phyloP scores from a whole-genome alignment of 2,888 invertebrate genomes.

The Allacma fusca region DNA sequence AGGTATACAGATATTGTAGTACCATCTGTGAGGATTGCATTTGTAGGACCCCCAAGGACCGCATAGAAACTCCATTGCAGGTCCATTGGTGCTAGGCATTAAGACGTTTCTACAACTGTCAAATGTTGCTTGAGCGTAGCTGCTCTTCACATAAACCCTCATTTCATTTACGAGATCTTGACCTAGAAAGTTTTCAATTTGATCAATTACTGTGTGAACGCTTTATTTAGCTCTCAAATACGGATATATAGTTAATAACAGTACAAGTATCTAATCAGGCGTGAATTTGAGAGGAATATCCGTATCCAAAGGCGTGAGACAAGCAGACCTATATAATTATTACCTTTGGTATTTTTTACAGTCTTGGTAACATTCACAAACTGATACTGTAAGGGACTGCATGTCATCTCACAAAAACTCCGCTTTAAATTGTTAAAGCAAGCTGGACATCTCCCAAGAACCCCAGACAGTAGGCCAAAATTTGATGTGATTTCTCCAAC shows the following conservation, averaged over 20 bases:
- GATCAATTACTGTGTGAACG: too few relatives aligned
- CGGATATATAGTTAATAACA: too few relatives aligned
- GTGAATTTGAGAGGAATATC: too few relatives aligned
- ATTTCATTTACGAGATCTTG: slow-evolving; percentile 37
- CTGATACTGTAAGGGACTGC: slow-evolving; percentile 75
- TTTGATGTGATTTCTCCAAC: slow-evolving; percentile 47
- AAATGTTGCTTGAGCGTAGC: slow-evolving; percentile 73
- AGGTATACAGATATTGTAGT: background rate
- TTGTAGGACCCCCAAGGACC: slow-evolving; percentile 71
- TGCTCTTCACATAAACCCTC: slow-evolving; percentile 67
- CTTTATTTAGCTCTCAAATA: too few relatives aligned
- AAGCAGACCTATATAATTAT: background rate
- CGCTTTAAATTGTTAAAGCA: slow-evolving; percentile 80
- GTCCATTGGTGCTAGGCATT: slow-evolving; percentile 77
- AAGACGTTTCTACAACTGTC: slow-evolving; percentile 82
- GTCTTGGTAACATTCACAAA: slow-evolving; percentile 66
- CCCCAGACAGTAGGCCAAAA: slow-evolving; percentile 69
- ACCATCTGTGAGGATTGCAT: slow-evolving; percentile 71
- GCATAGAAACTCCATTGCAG: slow-evolving; percentile 81
- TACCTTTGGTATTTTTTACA: slow-evolving; percentile 45
- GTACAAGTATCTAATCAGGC: too few relatives aligned
- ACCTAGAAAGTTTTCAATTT: slow-evolving; percentile 23
- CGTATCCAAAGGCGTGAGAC: too few relatives aligned
- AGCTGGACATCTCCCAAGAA: slow-evolving; percentile 82
- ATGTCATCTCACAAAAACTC: slow-evolving; percentile 82